These are phyloP conservation scores for Liodrosophila aerea DNA, from an alignment of 2,888 invertebrate genomes.

Conservation along the genomic window DNA sequence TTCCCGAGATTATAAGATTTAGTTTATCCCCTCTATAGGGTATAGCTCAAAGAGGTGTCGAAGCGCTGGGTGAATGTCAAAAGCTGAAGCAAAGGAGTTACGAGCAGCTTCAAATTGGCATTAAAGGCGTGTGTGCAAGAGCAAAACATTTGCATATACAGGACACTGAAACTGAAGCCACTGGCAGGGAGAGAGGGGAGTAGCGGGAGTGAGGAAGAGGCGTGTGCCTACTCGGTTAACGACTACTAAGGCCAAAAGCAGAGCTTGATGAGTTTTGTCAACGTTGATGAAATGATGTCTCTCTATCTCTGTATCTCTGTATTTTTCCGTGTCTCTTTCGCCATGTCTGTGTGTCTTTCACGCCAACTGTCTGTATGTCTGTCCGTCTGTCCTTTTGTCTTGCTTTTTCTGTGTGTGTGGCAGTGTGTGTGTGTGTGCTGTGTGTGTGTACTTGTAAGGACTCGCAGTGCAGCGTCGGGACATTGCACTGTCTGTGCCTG, in stretches of 20 bases:
- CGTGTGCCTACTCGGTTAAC: slow-evolving; percentile 38
- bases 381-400: slow-evolving; percentile 11
- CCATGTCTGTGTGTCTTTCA: background rate
- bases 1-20: background rate
- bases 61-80: background rate
- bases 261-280: slow-evolving; percentile 67
- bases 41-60: slow-evolving; percentile 5
- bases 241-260: slow-evolving; percentile 43
- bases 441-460: slow-evolving; percentile 68
- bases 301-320: slow-evolving; percentile 7
- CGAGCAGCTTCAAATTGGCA: slow-evolving; percentile 51
- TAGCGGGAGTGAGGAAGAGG: background rate
- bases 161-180: slow-evolving; percentile 8
- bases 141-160: slow-evolving; percentile 58
- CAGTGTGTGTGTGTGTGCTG: slow-evolving; percentile 5
- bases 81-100: slow-evolving; percentile 7
- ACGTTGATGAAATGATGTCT: slow-evolving; percentile 72
- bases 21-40: background rate
- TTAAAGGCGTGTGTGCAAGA: slow-evolving; percentile 52
- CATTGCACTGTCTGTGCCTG: slow-evolving; percentile 66
- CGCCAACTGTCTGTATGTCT: slow-evolving; percentile 5
- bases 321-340: slow-evolving; percentile 3
- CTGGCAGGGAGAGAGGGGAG: background rate
- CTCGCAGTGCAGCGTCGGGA: slow-evolving; percentile 69
- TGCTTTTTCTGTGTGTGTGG: slow-evolving; percentile 19